Evolutionary conservation across 23 tunicate species (phyloP), one percentile per base, ranked within the genome.

Genomic region (Trididemnum clinides): DNA sequence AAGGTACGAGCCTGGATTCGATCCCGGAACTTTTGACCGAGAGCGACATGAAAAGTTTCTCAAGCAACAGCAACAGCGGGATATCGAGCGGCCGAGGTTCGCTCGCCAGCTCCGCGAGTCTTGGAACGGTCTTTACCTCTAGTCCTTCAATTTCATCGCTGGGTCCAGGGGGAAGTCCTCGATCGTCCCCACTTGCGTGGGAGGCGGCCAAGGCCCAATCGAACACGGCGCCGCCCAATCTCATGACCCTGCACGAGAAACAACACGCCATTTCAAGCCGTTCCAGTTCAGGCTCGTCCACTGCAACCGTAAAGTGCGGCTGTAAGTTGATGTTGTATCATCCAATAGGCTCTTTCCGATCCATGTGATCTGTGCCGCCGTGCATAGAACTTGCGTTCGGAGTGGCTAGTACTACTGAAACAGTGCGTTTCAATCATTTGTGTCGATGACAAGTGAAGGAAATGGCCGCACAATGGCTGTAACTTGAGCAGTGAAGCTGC

Each of bases 281-380:
- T 23, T 64, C 92, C 19, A 88, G 87, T 82, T 88, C 92, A 19
- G 83, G 87, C 70, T 88, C 92, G 0, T 88, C 87, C 33, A 85
- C 92, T 28, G 92, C 82, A 30, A 88, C 91, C 22, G 73, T 88
- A 1, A 82, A 82, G 28, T 88, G 87, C 18, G 77, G 72, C 10
- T 83, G 92, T 74, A 50, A 27, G 82, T 62, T 19, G 6, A 49
- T 10, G 10, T 15, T 10, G 10, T 10, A 49, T 49, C 15, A 15
- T 49, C 15, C 10, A 15, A 49, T 49, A 49, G 10, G 15, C 54
- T 49, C 10, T 49, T 49, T 15, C 54, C 15, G 10, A 15, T 49
- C 54, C 15, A 49, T n/a, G n/a, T n/a, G n/a, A n/a, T n/a, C n/a
- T n/a, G n/a, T n/a, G n/a, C n/a, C n/a, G n/a, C n/a, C n/a, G n/a